Evolutionary conservation across 2,797 vertebrate genomes (phyloP).

Genomic region (Bryconaethiops microstoma): DNA sequence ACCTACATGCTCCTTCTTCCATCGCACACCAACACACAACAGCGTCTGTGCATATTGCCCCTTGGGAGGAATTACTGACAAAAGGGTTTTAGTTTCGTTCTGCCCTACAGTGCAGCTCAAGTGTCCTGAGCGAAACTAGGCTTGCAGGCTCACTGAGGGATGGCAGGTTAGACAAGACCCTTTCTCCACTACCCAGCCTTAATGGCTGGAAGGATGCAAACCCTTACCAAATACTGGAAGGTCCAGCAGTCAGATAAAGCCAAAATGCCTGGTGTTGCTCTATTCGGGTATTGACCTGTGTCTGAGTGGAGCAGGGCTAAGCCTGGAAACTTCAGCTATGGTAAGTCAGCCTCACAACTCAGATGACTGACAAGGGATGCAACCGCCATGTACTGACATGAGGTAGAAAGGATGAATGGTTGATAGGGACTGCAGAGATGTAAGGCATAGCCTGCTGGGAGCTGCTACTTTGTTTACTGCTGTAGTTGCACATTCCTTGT

Average conservation of each 20-base stretch:
- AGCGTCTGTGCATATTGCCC: background rate
- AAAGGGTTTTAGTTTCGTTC: constrained; percentile 10
- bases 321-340: background rate
- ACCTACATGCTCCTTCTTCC: constrained; percentile 47
- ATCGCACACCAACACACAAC: constrained; percentile 33
- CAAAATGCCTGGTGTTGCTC: background rate
- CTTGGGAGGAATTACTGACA: background rate
- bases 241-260: constrained; percentile 28
- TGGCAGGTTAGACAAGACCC: constrained; percentile 31
- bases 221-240: constrained; percentile 5
- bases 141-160: constrained; percentile 28
- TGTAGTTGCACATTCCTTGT: background rate
- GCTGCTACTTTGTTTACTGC: background rate
- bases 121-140: constrained; percentile 5
- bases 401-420: background rate
- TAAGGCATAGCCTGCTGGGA: constrained; percentile 17
- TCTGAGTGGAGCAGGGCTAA: constrained; percentile 12
- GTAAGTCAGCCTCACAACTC: background rate
- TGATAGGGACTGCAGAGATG: constrained; percentile 9
- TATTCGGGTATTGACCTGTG: constrained; percentile 6
- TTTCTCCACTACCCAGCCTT: background rate
- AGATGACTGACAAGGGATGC: background rate
- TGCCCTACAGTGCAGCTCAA: background rate
- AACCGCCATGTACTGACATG: background rate
- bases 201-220: constrained; percentile 11